phyloP scores from a whole-genome alignment of 1,140 invertebrate species.

The Papilio machaon region DNA sequence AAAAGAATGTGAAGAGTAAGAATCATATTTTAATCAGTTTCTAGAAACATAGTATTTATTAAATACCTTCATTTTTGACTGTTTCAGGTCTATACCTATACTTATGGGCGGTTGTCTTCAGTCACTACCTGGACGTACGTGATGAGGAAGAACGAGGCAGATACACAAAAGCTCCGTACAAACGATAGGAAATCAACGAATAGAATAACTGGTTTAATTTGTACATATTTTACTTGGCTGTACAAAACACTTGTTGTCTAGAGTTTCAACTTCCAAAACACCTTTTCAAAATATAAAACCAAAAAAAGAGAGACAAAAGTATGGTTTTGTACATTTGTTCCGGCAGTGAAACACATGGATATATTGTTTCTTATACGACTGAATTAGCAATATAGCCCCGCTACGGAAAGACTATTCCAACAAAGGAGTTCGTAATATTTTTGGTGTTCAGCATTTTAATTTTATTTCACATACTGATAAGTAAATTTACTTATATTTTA shows the following conservation, averaged over 20 bases:
- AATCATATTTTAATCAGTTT: no score
- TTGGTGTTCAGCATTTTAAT: neutral
- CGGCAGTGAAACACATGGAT: neutral
- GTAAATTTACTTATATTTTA: no score
- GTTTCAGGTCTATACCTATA: conserved; percentile 86
- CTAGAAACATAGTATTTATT: neutral
- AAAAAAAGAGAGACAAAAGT: neutral
- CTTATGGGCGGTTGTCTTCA: conserved; percentile 91
- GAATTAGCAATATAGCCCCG: neutral
- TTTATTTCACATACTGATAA: neutral
- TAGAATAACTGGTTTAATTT: neutral
- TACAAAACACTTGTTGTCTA: neutral
- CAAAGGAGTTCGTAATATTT: neutral
- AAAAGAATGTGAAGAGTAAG: no score
- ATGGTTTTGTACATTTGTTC: neutral
- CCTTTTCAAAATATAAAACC: neutral
- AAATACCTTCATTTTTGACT: neutral
- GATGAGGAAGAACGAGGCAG: conserved; percentile 85
- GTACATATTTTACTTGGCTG: neutral
- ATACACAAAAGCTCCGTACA: conserved; percentile 86
- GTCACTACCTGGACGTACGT: conserved; percentile 87
- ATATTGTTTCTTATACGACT: neutral
- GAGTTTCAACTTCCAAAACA: neutral
- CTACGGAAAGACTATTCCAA: neutral
- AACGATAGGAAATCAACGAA: conserved; percentile 72